Evolutionary conservation across 2,888 invertebrate genomes (phyloP).

Genomic region (Chaetogeoica ovagalla): DNA sequence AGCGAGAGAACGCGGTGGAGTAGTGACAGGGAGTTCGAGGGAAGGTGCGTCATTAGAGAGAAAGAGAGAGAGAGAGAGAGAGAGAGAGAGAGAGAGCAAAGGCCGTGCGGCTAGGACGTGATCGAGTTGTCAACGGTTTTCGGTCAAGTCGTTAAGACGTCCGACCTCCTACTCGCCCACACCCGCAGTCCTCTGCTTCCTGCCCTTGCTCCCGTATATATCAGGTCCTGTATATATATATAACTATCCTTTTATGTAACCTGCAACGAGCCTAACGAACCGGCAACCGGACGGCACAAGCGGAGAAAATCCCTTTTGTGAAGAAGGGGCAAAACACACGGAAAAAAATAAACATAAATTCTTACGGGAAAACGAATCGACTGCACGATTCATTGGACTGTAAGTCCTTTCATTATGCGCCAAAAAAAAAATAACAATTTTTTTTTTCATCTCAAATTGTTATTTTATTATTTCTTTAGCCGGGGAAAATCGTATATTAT

Average conservation of each 20-base stretch:
- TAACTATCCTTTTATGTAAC: slow-evolving; percentile 36
- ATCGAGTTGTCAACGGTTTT: slow-evolving; percentile 53
- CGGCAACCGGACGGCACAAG: slow-evolving; percentile 47
- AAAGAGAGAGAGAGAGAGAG: slow-evolving; percentile 38
- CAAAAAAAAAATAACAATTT: neutral
- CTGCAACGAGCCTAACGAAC: slow-evolving; percentile 36
- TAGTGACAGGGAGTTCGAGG: neutral
- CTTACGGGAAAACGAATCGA: slow-evolving; percentile 7
- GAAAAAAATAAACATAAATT: neutral
- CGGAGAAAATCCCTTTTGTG: slow-evolving; percentile 37
- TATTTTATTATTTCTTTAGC: neutral
- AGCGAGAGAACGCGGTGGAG: neutral
- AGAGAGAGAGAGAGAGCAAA: slow-evolving; percentile 45
- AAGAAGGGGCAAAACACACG: neutral
- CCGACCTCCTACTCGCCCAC: slow-evolving; percentile 5
- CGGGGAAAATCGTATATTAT: neutral
- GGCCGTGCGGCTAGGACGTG: slow-evolving; percentile 47
- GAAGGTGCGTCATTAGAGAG: slow-evolving; percentile 46
- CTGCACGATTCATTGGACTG: slow-evolving; percentile 33
- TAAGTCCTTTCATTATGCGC: slow-evolving; percentile 20
- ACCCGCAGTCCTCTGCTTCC: neutral
- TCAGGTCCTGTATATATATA: neutral
- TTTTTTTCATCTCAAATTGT: slow-evolving; percentile 2
- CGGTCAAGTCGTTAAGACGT: slow-evolving; percentile 52
- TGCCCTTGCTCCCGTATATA: neutral